Evolutionary conservation across 2,113 vertebrate genomes (phyloP).

Genomic region (Thunnus maccoyii): DNA sequence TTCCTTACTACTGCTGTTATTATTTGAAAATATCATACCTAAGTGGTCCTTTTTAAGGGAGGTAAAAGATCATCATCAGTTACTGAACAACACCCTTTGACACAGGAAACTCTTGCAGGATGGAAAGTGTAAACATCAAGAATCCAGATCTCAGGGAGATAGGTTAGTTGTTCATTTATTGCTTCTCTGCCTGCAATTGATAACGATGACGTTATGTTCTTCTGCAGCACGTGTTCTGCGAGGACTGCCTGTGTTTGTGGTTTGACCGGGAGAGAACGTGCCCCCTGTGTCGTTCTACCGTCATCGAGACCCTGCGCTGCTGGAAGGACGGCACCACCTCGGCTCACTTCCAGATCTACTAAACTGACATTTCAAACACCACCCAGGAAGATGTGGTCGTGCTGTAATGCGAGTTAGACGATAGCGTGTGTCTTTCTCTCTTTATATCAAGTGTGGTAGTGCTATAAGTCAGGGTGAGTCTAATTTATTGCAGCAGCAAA

Average conservation of each 20-base stretch:
- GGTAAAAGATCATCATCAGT: neutral
- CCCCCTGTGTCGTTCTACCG: slow-evolving; percentile 92
- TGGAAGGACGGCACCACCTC: slow-evolving; percentile 99
- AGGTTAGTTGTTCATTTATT: neutral
- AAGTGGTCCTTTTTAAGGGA: neutral
- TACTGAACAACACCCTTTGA: neutral
- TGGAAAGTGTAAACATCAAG: neutral
- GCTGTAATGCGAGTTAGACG: neutral
- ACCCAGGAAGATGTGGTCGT: neutral
- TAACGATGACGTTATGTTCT: slow-evolving; percentile 23
- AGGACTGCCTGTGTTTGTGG: slow-evolving; percentile 97
- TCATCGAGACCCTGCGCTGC: slow-evolving; percentile 91
- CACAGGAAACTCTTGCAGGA: neutral
- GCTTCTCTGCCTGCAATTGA: neutral
- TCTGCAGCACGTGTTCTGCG: slow-evolving; percentile 95
- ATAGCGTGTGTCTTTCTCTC: neutral
- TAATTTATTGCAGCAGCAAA: neutral
- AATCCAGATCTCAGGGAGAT: neutral
- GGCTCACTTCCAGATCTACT: slow-evolving; percentile 97
- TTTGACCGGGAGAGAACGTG: slow-evolving; percentile 96
- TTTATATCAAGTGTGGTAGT: neutral
- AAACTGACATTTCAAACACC: neutral
- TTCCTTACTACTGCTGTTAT: neutral
- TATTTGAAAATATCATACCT: too few relatives aligned
- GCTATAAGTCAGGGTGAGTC: neutral